Base-by-base conservation (phyloP, 2,888 invertebrate species). In the Nomada lathburiana region DNA sequence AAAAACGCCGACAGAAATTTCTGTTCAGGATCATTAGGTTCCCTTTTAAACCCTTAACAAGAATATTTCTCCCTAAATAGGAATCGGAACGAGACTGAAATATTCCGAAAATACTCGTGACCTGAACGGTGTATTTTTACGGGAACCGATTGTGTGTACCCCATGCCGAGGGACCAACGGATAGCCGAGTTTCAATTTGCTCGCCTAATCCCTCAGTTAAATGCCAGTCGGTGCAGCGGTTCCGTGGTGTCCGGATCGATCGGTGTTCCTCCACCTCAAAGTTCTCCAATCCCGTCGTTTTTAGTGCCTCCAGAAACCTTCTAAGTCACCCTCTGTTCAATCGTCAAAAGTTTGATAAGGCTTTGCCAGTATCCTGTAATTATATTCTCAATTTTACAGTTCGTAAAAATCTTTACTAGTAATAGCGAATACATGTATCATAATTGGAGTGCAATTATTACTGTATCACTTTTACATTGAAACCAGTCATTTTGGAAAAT, bases 101-200 rank as follows among this genome's bases (percentile, higher is more conserved):
- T 23, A 57, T n/a, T 36, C 55, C 47, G 13, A 36, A 76, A 83
- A 76, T 78, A 64, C 68, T 47, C 65, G 68, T 72, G 64, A 53
- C n/a, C 42, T 55, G 42, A 36, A 42, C 67, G 60, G 60, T 74
- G 53, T 89, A 88, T 89, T 90, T 88, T 89, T 87, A 83, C 20
- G 59, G 62, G 73, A n/a, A 77, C 65, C 75, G 47, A 47, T 47
- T 47, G 47, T 16, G 64, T 50, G 55, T 50, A 72, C 89, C 92
- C 87, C 92, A 91, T 88, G 87, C 91, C 70, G 88, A 90, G 92
- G 63, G 88, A 91, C 90, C 91, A 90, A 90, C 89, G 90, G 86
- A 88, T 72, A 80, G 88, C 77, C 78, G 29, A 29, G 57, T 26
- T n/a, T 67, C 23, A 47, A 26, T 75, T 68, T 75, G 53, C 53